Evolutionary conservation across 30 jellyfish, hydroid and myxozoan species (phyloP).

Genomic region (Aurelia sp.): DNA sequence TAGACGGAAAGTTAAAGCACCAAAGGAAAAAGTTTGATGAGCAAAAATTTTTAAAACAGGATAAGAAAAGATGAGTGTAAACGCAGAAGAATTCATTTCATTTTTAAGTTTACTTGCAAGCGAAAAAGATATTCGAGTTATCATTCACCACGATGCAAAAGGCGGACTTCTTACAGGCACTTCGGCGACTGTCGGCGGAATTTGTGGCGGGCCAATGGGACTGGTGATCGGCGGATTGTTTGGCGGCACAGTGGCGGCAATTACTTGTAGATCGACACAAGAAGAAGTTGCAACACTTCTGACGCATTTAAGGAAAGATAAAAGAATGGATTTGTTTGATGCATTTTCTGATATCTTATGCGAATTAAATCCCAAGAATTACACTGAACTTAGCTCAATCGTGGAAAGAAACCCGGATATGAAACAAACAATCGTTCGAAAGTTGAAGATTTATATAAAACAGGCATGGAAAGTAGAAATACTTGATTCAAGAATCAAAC

Average conservation of each 20-base stretch:
- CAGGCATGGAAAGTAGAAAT: slow-evolving; percentile 68
- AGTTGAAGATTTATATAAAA: slow-evolving; percentile 39
- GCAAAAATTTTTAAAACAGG: background rate
- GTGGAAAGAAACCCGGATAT: slow-evolving; percentile 68
- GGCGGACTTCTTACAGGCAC: slow-evolving; percentile 87
- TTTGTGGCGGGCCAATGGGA: slow-evolving; percentile 89
- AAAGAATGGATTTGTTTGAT: slow-evolving; percentile 40
- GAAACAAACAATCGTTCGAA: slow-evolving; percentile 60
- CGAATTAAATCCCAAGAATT: slow-evolving; percentile 40
- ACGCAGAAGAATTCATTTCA: slow-evolving; percentile 79
- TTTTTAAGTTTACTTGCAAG: slow-evolving; percentile 64
- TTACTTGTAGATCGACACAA: slow-evolving; percentile 62
- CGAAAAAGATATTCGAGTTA: slow-evolving; percentile 67
- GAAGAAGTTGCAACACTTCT: slow-evolving; percentile 62
- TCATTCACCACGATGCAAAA: slow-evolving; percentile 65
- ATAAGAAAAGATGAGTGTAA: slow-evolving; percentile 48
- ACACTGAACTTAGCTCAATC: slow-evolving; percentile 62
- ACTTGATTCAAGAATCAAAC: slow-evolving; percentile 56
- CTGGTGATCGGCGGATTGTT: slow-evolving; percentile 69
- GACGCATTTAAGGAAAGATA: slow-evolving; percentile 55
- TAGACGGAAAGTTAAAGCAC: background rate
- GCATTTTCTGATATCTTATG: slow-evolving; percentile 52
- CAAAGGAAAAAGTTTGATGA: background rate
- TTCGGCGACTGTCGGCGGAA: slow-evolving; percentile 89
- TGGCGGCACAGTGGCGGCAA: slow-evolving; percentile 90